Conservation (phyloP, 2,797 vertebrate species). For the Malurus splendens region DNA sequence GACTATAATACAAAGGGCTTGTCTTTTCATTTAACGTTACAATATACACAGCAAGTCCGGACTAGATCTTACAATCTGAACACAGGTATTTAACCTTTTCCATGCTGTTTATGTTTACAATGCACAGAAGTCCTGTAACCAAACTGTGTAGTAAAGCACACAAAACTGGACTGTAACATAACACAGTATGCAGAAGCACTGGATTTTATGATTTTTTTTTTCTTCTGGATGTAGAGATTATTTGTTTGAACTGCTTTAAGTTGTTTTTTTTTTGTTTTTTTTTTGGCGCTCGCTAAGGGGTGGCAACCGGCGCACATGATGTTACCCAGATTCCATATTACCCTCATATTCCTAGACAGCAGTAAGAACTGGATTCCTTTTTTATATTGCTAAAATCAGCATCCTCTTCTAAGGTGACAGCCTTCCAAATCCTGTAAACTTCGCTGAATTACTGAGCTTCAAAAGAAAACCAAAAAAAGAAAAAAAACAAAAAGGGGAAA, state of each 20-base stretch:
- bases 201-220: constrained; percentile 47
- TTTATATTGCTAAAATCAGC: constrained; percentile 63
- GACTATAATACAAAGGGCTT: constrained; percentile 99
- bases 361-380: constrained; percentile 68
- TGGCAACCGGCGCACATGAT: constrained; percentile 58
- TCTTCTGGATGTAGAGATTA: constrained; percentile 52
- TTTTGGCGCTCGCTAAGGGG: constrained; percentile 72
- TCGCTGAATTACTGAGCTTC: constrained; percentile 57
- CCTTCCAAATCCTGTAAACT: constrained; percentile 62
- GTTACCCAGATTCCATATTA: constrained; percentile 43
- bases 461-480: neutral
- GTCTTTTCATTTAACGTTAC: constrained; percentile 92
- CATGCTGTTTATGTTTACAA: constrained; percentile 99
- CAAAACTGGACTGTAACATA: constrained; percentile 84
- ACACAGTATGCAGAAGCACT: constrained; percentile 78
- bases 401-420: constrained; percentile 50
- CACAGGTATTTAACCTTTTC: constrained; percentile 99
- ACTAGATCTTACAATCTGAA: constrained; percentile 99
- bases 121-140: constrained; percentile 96
- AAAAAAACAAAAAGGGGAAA: accelerated
- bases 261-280: neutral
- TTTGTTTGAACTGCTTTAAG: constrained; percentile 67
- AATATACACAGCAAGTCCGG: constrained; percentile 99
- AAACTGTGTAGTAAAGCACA: constrained; percentile 87
- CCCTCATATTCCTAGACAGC: constrained; percentile 65